Base-by-base conservation (phyloP, 2,797 vertebrate species). In the Eurystomus glaucurus region DNA sequence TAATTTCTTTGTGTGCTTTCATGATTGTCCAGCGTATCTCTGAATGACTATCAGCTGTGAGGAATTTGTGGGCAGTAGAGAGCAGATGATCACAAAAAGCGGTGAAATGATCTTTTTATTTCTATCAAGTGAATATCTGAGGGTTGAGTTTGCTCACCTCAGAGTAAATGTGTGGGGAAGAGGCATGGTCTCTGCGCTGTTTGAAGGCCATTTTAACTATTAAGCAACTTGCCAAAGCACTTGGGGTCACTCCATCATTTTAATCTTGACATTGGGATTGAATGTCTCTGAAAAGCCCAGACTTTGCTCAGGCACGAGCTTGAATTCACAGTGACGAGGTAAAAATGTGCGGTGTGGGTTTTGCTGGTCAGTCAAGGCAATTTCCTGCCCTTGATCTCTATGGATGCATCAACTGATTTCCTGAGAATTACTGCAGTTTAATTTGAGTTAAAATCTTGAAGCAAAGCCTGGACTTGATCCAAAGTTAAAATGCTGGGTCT, bases 21-120 rank as follows among this genome's bases (percentile, higher is more conserved):
- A 54, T 94, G 88, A 2, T 54, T 96, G 93, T 92, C 90, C 95
- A 96, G 94, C 2, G 0, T 87, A 89, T 94, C 77, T 90, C 48
- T 80, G 90, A 91, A 93, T 93, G 77, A 68, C 65, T 93, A 35
- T 96, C 90, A 93, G 95, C 93, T 95, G 93, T 39, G 37, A 78
- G 68, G 92, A 76, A 77, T 93, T 79, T 95, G 88, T 70, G 85
- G 94, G 82, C 70, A 86, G 88, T 72, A 8, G 55, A 48, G 85
- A 94, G 43, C 55, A 68, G 41, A 61, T 6, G 41, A 65, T 84
- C 37, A 28, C 3, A 26, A 46, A 64, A n/a, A 69, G 52, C 2
- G 14, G 58, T 88, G 90, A 95, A 92, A 78, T 26, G 65, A 76
- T 88, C 76, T 31, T 21, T 22, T 75, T 78, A 17, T 70, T 94